Conservation (phyloP, 1,140 invertebrate species). For the Drosophila kikkawai region DNA sequence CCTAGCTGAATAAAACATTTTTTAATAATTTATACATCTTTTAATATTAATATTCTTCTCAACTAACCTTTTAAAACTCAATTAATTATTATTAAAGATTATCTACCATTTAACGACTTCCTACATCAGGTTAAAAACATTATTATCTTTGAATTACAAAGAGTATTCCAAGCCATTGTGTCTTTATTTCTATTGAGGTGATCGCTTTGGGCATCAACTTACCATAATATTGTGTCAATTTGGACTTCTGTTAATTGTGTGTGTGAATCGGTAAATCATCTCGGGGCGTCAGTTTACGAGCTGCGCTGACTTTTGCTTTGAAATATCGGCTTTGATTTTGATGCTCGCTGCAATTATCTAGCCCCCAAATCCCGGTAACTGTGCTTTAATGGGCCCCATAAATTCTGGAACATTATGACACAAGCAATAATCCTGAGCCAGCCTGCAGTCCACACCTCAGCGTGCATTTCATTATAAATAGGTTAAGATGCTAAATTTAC, state of each 20-base stretch:
- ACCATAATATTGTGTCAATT: constrained; percentile 51
- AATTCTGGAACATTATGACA: constrained; percentile 72
- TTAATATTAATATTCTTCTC: neutral
- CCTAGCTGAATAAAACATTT: too few relatives aligned
- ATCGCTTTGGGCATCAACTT: constrained; percentile 41
- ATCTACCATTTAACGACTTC: neutral
- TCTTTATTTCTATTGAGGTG: constrained; percentile 6
- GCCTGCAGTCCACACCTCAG: constrained; percentile 29
- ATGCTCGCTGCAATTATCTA: constrained; percentile 59
- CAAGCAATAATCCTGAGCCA: constrained; percentile 42
- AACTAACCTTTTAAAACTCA: neutral
- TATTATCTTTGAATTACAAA: neutral
- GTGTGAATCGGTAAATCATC: constrained; percentile 48
- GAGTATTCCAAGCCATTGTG: constrained; percentile 17
- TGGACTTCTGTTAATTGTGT: constrained; percentile 49
- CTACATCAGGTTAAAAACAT: too few relatives aligned
- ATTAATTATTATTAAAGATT: too few relatives aligned
- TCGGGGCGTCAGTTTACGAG: constrained; percentile 65
- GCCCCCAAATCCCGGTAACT: constrained; percentile 59
- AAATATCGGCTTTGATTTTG: constrained; percentile 28
- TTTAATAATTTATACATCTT: neutral
- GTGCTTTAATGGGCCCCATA: constrained; percentile 74
- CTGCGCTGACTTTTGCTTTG: constrained; percentile 29
- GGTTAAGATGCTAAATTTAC: constrained; percentile 80
- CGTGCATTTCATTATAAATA: constrained; percentile 81